These are phyloP conservation scores for Anadara kagoshimensis DNA, from an alignment of 1,140 invertebrate genomes.

Conservation along the genomic window DNA sequence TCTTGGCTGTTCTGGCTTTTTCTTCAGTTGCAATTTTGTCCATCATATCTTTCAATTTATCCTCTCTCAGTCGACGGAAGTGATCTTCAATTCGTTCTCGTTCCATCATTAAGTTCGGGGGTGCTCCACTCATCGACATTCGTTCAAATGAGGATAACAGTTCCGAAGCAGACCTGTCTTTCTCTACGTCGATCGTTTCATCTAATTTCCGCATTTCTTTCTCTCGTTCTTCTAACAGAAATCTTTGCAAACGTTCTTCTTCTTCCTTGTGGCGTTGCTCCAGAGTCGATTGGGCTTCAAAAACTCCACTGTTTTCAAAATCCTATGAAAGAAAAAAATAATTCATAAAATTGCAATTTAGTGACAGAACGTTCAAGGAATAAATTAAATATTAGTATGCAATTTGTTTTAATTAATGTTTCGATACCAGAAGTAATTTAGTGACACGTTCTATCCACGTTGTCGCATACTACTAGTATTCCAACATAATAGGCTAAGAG, in stretches of 20 bases:
- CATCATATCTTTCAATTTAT: constrained; percentile 58
- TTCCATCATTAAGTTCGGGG: constrained; percentile 60
- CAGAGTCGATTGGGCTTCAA: constrained; percentile 60
- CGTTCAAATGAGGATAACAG: constrained; percentile 59
- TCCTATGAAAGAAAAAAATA: constrained; percentile 48
- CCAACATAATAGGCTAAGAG: too few relatives aligned
- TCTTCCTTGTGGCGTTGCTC: constrained; percentile 66
- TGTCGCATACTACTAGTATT: too few relatives aligned
- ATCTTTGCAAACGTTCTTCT: constrained; percentile 64
- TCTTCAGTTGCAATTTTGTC: constrained; percentile 66
- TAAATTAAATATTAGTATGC: too few relatives aligned
- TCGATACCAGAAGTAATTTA: too few relatives aligned
- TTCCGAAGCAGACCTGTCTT: constrained; percentile 63
- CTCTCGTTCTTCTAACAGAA: constrained; percentile 64
- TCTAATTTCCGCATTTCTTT: constrained; percentile 64
- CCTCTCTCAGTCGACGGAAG: constrained; percentile 61
- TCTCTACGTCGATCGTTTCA: constrained; percentile 58
- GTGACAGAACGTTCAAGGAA: too few relatives aligned
- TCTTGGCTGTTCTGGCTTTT: constrained; percentile 60
- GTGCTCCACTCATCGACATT: constrained; percentile 41
- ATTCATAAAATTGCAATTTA: too few relatives aligned
- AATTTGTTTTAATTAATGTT: too few relatives aligned
- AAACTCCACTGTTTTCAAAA: constrained; percentile 64
- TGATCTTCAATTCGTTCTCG: constrained; percentile 67
- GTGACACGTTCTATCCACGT: too few relatives aligned